A percentile compares a stretch with the other conserved stretches of the same genome.
These are phyloP conservation scores for Aphelinus atriplicis DNA, from an alignment of 1,140 invertebrate genomes.

Conservation along the genomic window DNA sequence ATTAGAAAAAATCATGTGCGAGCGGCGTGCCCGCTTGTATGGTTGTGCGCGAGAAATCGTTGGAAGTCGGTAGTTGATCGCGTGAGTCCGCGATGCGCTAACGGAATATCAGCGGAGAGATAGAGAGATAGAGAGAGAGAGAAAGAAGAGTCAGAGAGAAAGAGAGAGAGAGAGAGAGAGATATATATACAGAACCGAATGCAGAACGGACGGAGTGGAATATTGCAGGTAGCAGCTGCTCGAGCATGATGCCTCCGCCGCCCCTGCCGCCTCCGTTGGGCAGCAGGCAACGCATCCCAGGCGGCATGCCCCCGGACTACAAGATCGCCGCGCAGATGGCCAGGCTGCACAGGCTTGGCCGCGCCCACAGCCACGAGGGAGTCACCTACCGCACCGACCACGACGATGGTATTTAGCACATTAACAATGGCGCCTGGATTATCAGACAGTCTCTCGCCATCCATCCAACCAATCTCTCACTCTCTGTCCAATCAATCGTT, in stretches of 20 bases:
- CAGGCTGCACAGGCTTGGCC: constrained; percentile 77
- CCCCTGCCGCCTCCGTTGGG: constrained; percentile 54
- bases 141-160: constrained; percentile 22
- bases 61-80: no score
- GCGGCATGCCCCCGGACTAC: constrained; percentile 75
- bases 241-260: constrained; percentile 57
- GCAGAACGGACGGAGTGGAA: constrained; percentile 47
- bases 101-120: no score
- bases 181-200: neutral
- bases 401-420: constrained; percentile 77
- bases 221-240: constrained; percentile 39
- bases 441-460: constrained; percentile 63
- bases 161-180: constrained; percentile 54
- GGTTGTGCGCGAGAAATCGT: no score
- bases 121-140: neutral
- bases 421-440: neutral
- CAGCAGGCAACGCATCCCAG: constrained; percentile 46
- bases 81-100: no score
- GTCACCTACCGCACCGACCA: constrained; percentile 73
- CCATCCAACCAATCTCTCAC: constrained; percentile 64
- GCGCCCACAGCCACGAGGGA: constrained; percentile 87
- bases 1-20: no score
- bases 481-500: neutral
- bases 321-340: constrained; percentile 84
- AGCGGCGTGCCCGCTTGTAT: no score